Evolutionary conservation across 2,113 vertebrate genomes (phyloP), one percentile per base, ranked within the genome.

Genomic region (Oreochromis spilurus): DNA sequence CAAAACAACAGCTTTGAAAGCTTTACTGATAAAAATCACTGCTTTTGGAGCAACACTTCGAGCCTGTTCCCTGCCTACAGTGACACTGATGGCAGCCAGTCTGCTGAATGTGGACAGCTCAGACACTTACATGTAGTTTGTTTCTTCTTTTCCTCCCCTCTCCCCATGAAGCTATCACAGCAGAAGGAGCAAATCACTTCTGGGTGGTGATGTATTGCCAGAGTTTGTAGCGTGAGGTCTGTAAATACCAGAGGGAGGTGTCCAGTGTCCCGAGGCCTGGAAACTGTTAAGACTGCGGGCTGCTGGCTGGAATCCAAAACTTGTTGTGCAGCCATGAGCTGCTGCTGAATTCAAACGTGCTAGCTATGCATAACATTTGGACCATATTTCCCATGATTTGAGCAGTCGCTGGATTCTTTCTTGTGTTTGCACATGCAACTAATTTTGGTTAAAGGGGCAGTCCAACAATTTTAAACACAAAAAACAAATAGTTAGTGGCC

Each of bases 181-280:
- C 67, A 82, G 50, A 65, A 50, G 34, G 36, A 62, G 60, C 16
- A 82, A 81, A 84, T 81, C 70, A 16, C 19, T 75, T 53, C 62
- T 62, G 54, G 21, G 36, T 4, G 54, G 31, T 91, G 91, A 91
- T 83, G 84, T 84, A 88, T 91, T 80, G 9, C 52, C 65, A 50
- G 3, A 87, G 82, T 40, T 85, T 26, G 81, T 79, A 45, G 82
- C 21, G 29, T 75, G 84, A 85, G 79, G 84, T 43, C 81, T 78
- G 79, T 62, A 83, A 92, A 93, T 92, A 90, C 89, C 91, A 93
- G 81, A 77, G 88, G 79, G 87, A 85, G 89, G 93, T 90, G 88
- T 93, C 83, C 19, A 40, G 79, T 94, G 88, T 92, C 48, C 48
- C 5, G 67, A 9, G 45, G 89, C 89, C 91, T 94, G 92, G 91